Percentiles rank a stretch among this genome's conserved stretches.
These are phyloP conservation scores for Xylocopa sonorina DNA, from an alignment of 1,140 invertebrate species.

Conservation along the genomic window DNA sequence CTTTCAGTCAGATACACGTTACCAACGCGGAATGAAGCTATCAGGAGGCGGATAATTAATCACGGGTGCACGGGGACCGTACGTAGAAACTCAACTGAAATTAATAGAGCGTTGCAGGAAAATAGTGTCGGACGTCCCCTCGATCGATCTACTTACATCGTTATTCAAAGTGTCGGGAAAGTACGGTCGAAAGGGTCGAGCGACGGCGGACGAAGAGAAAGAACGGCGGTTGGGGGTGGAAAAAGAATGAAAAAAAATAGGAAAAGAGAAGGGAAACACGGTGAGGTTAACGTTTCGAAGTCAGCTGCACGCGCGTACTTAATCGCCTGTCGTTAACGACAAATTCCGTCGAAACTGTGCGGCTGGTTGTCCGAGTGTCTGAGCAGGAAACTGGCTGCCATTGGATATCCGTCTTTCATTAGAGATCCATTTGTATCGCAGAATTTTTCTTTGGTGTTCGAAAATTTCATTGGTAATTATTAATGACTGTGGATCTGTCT, in stretches of 20 bases:
- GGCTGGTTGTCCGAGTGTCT: not conserved
- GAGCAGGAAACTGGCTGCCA: too few species aligned
- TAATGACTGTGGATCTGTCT: too few species aligned
- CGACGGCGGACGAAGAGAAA: too few species aligned
- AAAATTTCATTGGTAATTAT: too few species aligned
- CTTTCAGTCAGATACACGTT: slow-evolving; percentile 25
- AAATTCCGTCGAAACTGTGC: slow-evolving; percentile 9
- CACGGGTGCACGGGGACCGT: slow-evolving; percentile 7
- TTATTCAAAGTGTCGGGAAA: slow-evolving; percentile 53
- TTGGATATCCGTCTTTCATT: too few species aligned
- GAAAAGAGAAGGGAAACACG: not conserved
- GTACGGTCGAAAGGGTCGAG: slow-evolving; percentile 15
- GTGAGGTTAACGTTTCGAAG: slow-evolving; percentile 29
- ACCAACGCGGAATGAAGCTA: slow-evolving; percentile 28
- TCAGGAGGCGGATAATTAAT: slow-evolving; percentile 40
- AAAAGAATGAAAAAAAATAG: not conserved
- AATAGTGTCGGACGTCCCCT: slow-evolving; percentile 19
- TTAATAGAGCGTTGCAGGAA: slow-evolving; percentile 30
- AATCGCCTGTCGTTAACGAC: slow-evolving; percentile 38
- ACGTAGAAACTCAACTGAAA: slow-evolving; percentile 39
- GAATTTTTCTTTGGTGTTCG: too few species aligned
- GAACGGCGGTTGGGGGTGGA: too few species aligned
- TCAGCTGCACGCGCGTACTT: slow-evolving; percentile 35
- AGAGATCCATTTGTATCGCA: too few species aligned
- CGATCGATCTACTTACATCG: slow-evolving; percentile 48